Percentiles rank a stretch among this genome's conserved stretches.
Conservation (phyloP, 2,113 vertebrate genomes). For the Gymnorhina tibicen region DNA sequence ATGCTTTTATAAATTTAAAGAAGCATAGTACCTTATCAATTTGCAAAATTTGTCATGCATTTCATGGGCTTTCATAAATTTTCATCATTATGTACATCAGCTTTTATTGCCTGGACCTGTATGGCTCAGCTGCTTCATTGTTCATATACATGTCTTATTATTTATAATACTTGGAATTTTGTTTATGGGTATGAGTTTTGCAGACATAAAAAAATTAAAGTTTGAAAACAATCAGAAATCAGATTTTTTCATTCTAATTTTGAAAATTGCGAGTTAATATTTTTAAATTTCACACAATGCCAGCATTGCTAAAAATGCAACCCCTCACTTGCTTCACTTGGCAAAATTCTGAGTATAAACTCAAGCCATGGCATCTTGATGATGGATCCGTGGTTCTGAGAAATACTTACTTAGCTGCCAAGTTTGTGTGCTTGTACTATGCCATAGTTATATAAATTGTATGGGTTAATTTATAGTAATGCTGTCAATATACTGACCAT, state of each 20-base stretch:
- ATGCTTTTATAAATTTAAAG: neutral
- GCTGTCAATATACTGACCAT: neutral
- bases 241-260: neutral
- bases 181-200: neutral
- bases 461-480: neutral
- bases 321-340: neutral
- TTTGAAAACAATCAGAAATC: neutral
- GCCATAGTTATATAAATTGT: neutral
- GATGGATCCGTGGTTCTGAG: neutral
- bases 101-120: neutral
- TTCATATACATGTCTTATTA: neutral
- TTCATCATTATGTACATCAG: neutral
- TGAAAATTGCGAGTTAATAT: neutral
- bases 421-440: neutral
- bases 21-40: neutral
- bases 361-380: neutral
- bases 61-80: neutral
- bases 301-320: neutral
- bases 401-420: neutral
- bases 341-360: neutral
- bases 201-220: neutral
- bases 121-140: neutral
- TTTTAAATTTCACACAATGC: neutral
- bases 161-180: neutral
- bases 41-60: neutral